Conservation (phyloP, 2,113 vertebrate genomes). For the Cochlearius cochlearius region DNA sequence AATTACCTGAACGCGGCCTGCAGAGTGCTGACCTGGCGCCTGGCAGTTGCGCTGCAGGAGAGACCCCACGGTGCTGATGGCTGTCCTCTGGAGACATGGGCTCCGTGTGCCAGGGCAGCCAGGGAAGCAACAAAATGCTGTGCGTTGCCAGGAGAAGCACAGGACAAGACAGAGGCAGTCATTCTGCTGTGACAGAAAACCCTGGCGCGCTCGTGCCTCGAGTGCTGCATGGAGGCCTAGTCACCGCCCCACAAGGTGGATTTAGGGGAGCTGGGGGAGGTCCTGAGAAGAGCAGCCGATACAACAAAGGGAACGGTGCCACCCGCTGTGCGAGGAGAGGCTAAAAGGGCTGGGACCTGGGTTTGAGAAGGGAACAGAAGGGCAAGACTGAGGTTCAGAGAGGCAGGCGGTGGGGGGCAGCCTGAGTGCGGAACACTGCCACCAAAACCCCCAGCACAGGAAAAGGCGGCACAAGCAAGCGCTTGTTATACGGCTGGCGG, state of each 20-base stretch:
- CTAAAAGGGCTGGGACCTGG: background rate
- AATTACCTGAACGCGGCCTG: background rate
- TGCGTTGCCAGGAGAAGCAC: background rate
- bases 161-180: background rate
- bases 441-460: background rate
- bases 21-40: background rate
- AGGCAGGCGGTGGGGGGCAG: background rate
- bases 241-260: too few relatives aligned
- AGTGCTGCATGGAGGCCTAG: background rate
- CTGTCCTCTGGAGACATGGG: background rate
- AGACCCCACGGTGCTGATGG: too few relatives aligned
- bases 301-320: background rate
- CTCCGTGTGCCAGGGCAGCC: background rate
- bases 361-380: background rate
- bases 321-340: background rate
- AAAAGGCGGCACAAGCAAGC: background rate
- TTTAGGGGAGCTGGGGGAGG: background rate
- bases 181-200: background rate
- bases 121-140: background rate
- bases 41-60: background rate
- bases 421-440: too few relatives aligned
- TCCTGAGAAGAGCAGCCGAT: background rate
- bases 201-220: fast-evolving
- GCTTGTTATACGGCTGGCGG: fast-evolving
- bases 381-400: background rate